Evolutionary conservation across 2,888 invertebrate genomes (phyloP), one percentile per base, ranked within the genome.

Genomic region (Caradrina kadenii): DNA sequence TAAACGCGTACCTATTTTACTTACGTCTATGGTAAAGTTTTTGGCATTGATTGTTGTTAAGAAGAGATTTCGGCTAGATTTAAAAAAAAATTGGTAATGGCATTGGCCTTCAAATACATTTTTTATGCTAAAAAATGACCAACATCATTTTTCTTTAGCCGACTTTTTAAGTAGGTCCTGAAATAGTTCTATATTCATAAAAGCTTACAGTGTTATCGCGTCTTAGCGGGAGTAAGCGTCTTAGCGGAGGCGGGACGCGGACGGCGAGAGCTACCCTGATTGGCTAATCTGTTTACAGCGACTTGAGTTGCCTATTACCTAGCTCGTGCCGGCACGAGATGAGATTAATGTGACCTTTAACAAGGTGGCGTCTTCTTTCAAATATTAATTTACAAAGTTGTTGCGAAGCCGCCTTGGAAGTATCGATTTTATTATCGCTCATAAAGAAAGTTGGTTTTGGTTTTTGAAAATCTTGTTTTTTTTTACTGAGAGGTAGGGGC

Each of bases 161-260:
- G 5, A 19, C 50, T 54, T 60, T 22, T 10, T 13, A 19, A 68
- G 19, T n/a, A 54, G 5, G 0, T 59, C 49, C 17, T 35, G 19
- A 39, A 48, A 39, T 48, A 50, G 50, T 61, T 75, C 2, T n/a
- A n/a, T 48, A 69, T 73, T 69, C 50, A 73, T 49, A 56, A 69
- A 69, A 26, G 48, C 11, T 71, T 61, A 22, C 15, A 22, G n/a
- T 3, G 21, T 49, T 31, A 49, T 49, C 49, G n/a, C n/a, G 19
- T 26, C 22, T 54, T 6, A n/a, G 53, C 8, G 35, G 31, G 35
- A 8, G 22, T 15, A 21, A 13, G 21, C 42, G 42, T 11, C 42
- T 15, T 10, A 15, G 11, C 6, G 11, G 5, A 2, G 58, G 35
- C 11, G 11, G 19, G 52, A 2, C 2, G 39, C n/a, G n/a, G n/a